phyloP scores from a whole-genome alignment of 2,797 vertebrate species.

The Pangasius djambal region DNA sequence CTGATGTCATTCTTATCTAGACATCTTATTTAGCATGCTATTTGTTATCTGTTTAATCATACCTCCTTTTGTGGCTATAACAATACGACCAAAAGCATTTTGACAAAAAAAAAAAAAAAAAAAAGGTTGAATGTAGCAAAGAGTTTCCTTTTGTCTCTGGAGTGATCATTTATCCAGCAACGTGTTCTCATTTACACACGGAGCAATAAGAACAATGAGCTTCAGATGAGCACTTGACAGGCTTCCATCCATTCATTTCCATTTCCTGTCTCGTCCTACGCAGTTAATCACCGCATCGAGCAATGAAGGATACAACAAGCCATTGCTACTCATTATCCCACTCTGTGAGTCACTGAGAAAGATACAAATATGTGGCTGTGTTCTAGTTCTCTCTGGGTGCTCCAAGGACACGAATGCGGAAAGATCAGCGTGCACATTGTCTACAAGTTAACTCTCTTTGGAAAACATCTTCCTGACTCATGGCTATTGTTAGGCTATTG shows the following conservation, averaged over 20 bases:
- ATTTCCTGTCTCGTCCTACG: slow-evolving; percentile 57
- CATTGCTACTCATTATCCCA: slow-evolving; percentile 44
- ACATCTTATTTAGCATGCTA: neutral
- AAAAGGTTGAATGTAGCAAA: slow-evolving; percentile 54
- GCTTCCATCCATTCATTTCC: slow-evolving; percentile 60
- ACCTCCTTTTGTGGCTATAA: neutral
- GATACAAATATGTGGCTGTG: neutral
- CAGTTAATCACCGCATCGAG: slow-evolving; percentile 71
- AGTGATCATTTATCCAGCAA: slow-evolving; percentile 59
- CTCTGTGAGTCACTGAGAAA: slow-evolving; percentile 56
- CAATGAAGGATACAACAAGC: slow-evolving; percentile 41
- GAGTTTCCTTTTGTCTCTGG: slow-evolving; percentile 50
- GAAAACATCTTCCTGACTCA: slow-evolving; percentile 17
- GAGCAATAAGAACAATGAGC: slow-evolving; percentile 57
- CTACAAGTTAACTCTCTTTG: slow-evolving; percentile 14
- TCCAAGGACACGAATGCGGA: slow-evolving; percentile 13
- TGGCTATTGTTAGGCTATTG: neutral
- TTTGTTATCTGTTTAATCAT: slow-evolving; percentile 9
- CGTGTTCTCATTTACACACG: slow-evolving; percentile 56
- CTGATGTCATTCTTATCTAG: neutral
- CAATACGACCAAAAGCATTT: slow-evolving; percentile 8
- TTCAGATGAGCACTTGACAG: slow-evolving; percentile 49
- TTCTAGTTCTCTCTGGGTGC: neutral
- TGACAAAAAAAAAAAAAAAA: neutral
- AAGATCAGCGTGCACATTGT: slow-evolving; percentile 51